These are phyloP conservation scores for Mycetomoellerius zeteki DNA, from an alignment of 1,140 invertebrate genomes.

Conservation along the genomic window DNA sequence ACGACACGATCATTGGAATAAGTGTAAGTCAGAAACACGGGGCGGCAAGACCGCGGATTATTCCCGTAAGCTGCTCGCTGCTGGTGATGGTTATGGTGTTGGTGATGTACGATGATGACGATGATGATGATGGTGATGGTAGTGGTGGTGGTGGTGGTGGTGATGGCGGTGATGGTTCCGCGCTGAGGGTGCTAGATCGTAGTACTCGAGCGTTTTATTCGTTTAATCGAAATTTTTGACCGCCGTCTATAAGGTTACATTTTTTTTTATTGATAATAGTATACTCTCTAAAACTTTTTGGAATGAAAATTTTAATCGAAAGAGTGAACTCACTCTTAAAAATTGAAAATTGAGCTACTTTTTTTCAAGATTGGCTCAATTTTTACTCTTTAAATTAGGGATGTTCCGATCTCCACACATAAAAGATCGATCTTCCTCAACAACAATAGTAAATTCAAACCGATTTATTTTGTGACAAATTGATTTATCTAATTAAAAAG, in stretches of 20 bases:
- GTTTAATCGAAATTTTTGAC: conserved; percentile 10
- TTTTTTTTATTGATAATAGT: neutral
- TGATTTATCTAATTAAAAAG: too few relatives aligned
- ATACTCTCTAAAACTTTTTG: too few relatives aligned
- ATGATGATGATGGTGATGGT: conserved; percentile 37
- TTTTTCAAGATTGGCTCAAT: too few relatives aligned
- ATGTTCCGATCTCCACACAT: too few relatives aligned
- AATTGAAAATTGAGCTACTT: too few relatives aligned
- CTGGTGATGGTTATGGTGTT: conserved; percentile 69
- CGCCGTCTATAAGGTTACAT: neutral
- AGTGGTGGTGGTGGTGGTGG: conserved; percentile 32
- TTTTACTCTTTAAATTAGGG: too few relatives aligned
- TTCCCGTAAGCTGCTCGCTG: conserved; percentile 63
- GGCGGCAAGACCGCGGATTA: conserved; percentile 39
- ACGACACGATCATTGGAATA: conserved; percentile 84
- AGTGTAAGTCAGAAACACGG: conserved; percentile 82
- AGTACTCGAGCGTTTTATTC: neutral
- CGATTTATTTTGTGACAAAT: too few relatives aligned
- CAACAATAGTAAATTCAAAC: too few relatives aligned
- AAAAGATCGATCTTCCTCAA: too few relatives aligned
- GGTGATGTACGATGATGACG: conserved; percentile 69
- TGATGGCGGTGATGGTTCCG: conserved; percentile 43
- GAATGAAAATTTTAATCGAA: too few relatives aligned
- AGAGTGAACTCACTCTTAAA: too few relatives aligned
- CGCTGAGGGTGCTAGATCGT: conserved; percentile 26